Base-by-base conservation (phyloP, 2,113 vertebrate genomes). In the Halichoeres trimaculatus region DNA sequence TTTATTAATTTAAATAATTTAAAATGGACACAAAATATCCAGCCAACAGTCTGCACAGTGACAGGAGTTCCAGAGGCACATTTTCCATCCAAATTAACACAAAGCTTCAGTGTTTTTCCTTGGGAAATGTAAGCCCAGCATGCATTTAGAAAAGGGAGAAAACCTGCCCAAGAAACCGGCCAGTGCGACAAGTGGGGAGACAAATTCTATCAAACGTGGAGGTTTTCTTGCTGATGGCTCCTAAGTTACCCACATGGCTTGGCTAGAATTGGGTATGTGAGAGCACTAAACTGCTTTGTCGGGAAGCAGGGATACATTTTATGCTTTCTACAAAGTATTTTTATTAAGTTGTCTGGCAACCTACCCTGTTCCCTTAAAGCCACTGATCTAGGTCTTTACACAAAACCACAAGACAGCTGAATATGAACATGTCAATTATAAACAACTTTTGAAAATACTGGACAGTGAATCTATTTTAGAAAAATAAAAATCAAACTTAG, bases 1-100 rank as follows among this genome's bases (percentile, higher is more conserved):
- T 91, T 93, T 93, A 90, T 94, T 94, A 87, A 92, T 90, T 93
- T 92, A 93, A 95, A 95, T 94, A 94, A 94, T 90, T 93, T 93
- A 93, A 86, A 92, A 91, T 85, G 84, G 88, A 92, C 90, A 93
- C 77, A 91, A 90, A 89, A 88, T 86, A 87, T 80, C 85, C 81
- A 80, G 78, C 88, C 79, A 74, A 85, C 81, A 84, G 79, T 85
- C 73, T 78, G 80, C 76, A 89, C 79, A 78, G 52, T 64, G 83
- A 85, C 86, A 73, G 54, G 80, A 85, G 80, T 78, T 89, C 87
- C 83, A 78, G 74, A 80, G 78, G 78, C 84, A 90, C 71, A 71
- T 84, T 92, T 84, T 89, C 83, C 43, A 64, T 74, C 88, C 50
- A 62, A 65, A 81, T 83, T 56, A 88, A 85, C 55, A 79, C 80